Base-by-base conservation (phyloP, 2,888 invertebrate species). In the Calliscelio sp. region DNA sequence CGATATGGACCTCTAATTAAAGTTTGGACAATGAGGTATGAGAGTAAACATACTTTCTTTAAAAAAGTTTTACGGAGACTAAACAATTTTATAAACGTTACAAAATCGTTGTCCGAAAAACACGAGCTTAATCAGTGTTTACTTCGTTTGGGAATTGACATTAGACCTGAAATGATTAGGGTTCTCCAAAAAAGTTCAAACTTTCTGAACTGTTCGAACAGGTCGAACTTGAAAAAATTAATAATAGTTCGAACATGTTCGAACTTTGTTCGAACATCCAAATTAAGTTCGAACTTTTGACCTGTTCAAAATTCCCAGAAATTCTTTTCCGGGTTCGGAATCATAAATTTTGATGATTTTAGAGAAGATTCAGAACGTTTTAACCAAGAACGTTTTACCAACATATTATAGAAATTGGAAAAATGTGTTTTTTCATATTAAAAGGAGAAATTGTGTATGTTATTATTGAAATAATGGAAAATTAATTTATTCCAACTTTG, bases 21-120 rank as follows among this genome's bases (percentile, higher is more conserved):
- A 78, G 83, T 88, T 0, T 87, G 87, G 79, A 81, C 86, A 7
- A 38, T 88, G 46, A 22, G 85, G 11, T 89, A 89, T 75, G 89
- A 89, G 74, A 86, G 86, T 28, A 89, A 89, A 73, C 89, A 89
- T 71, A 70, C 84, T 7, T 88, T 80, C 81, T 88, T 88, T 46
- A 88, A 88, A 84, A 70, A 70, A 78, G 38, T 77, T 10, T 73
- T 81, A 24, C 25, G 68, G 32, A 25, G 55, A 35, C 3, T 77
- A 2, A 65, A 68, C 10, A 80, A 80, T 57, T 80, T 71, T 28
- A 20, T 25, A 24, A 80, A 73, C 25, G 71, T 65, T 2, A 51
- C 73, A 16, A 71, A 63, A 20, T 65, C 59, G 6, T 44, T 74
- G 8, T 61, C 59, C 35, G 73, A 73, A 32, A 73, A 80, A 57